phyloP scores from a whole-genome alignment of 2,113 vertebrate genomes.

The Campylorhamphus procurvoides region DNA sequence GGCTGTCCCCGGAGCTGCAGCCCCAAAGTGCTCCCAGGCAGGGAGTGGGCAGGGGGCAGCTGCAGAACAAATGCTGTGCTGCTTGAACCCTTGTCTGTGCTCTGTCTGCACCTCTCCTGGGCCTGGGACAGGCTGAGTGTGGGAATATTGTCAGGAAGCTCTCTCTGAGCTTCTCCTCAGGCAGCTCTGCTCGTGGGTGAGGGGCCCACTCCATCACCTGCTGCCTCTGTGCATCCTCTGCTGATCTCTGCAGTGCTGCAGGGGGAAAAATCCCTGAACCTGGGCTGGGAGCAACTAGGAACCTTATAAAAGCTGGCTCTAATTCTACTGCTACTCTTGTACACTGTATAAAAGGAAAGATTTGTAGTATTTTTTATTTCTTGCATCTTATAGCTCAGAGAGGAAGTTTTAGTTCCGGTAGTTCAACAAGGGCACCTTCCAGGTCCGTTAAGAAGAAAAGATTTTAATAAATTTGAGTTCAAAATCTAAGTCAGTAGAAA shows the following conservation, averaged over 20 bases:
- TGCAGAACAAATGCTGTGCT: slow-evolving; percentile 41
- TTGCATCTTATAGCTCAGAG: neutral
- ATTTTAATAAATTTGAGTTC: neutral
- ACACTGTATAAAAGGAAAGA: neutral
- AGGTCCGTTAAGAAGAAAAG: neutral
- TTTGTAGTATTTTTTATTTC: neutral
- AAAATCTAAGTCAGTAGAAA: neutral
- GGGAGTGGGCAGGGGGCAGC: neutral
- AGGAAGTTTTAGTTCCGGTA: neutral
- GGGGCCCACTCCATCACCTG: neutral
- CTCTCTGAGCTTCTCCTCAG: neutral
- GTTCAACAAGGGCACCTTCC: neutral
- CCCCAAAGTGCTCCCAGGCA: neutral
- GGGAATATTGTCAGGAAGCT: neutral
- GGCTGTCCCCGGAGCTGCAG: slow-evolving; percentile 7
- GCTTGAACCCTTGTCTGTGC: neutral
- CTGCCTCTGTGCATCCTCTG: neutral
- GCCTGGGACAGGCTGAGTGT: neutral
- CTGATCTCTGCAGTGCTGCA: neutral
- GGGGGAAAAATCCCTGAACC: neutral
- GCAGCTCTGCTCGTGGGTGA: neutral
- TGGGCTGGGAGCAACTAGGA: neutral
- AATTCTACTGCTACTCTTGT: neutral
- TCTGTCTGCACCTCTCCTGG: neutral
- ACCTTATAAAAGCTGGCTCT: neutral